A percentile compares a stretch with the other conserved stretches of the same genome.
Evolutionary conservation across 2,113 vertebrate genomes (phyloP).

Genomic region (Cyprinus carpio): DNA sequence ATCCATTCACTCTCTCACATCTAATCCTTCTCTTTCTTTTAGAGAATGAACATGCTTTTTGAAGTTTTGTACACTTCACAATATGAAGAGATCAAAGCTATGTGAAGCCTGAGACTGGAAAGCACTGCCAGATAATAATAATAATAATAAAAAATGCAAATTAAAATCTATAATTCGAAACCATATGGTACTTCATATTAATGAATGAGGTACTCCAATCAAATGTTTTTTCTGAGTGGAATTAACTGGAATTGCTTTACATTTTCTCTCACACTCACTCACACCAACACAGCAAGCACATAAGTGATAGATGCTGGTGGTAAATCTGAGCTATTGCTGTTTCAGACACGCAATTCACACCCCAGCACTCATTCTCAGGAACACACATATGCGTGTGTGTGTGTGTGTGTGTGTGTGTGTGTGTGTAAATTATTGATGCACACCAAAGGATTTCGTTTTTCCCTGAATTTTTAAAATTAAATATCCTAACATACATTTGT

Average conservation of each 20-base stretch:
- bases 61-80: neutral
- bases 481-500: neutral
- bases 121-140: neutral
- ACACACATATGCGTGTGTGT: neutral
- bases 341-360: neutral
- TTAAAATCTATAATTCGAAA: conserved; percentile 19
- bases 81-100: neutral
- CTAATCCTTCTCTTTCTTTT: neutral
- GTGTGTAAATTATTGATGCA: neutral
- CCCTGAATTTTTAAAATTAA: neutral
- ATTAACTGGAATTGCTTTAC: neutral
- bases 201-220: neutral
- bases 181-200: neutral
- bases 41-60: neutral
- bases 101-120: neutral
- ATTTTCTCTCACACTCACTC: neutral
- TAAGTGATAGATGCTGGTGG: neutral
- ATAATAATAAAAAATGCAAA: conserved; percentile 16
- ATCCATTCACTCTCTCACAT: neutral
- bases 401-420: neutral
- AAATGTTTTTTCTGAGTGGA: neutral
- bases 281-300: conserved; percentile 23
- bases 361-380: neutral
- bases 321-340: neutral
- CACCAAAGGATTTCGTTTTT: neutral